These are phyloP conservation scores for Dermochelys coriacea DNA, from an alignment of 2,797 vertebrate genomes.

Conservation along the genomic window DNA sequence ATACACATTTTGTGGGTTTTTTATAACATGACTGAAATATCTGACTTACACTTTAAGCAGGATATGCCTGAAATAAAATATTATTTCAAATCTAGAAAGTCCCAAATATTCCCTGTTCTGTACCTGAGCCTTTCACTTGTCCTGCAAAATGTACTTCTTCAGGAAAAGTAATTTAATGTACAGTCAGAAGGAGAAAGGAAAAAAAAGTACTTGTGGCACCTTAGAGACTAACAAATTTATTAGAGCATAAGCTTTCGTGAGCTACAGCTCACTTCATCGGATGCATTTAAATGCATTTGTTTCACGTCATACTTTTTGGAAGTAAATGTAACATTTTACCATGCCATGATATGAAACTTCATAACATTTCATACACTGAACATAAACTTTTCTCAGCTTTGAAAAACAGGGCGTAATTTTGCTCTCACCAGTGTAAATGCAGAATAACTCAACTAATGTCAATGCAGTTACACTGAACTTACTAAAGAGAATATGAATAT, in stretches of 20 bases:
- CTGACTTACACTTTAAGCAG: neutral
- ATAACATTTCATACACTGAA: neutral
- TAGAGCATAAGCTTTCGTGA: too few species aligned
- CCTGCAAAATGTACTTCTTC: neutral
- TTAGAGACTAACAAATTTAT: too few species aligned
- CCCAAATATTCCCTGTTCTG: neutral
- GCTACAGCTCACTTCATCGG: too few species aligned
- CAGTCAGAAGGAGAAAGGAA: too few species aligned
- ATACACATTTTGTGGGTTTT: neutral
- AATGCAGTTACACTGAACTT: neutral
- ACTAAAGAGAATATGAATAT: neutral
- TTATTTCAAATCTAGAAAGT: neutral
- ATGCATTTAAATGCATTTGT: too few species aligned
- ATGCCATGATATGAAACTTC: neutral
- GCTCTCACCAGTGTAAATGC: fast-evolving
- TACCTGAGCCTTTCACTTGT: neutral
- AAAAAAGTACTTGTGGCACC: too few species aligned
- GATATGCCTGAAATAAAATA: neutral
- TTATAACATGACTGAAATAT: neutral
- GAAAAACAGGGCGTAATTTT: neutral
- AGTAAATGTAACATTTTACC: neutral
- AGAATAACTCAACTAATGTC: neutral
- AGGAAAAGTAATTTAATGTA: neutral
- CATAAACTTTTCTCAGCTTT: neutral
- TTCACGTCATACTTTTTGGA: neutral